Conservation (phyloP, 2,797 vertebrate species). For the Dipus sagitta region DNA sequence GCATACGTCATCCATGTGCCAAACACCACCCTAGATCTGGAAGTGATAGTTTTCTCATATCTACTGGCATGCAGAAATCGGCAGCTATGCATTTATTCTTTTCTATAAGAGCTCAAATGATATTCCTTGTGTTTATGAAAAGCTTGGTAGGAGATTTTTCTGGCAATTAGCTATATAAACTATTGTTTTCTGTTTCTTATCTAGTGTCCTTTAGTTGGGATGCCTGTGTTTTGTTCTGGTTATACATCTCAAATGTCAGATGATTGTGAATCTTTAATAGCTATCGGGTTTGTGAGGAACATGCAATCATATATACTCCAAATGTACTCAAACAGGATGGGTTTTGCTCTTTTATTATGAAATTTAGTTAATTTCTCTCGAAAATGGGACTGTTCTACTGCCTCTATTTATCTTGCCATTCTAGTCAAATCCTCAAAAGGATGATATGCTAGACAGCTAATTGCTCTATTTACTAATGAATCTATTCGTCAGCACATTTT, state of each 20-base stretch:
- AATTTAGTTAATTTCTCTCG: constrained; percentile 16
- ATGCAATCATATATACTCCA: not conserved
- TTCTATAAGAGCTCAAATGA: constrained; percentile 71
- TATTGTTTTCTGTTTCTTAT: constrained; percentile 50
- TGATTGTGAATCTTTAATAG: not conserved
- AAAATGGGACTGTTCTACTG: constrained; percentile 14
- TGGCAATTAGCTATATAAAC: constrained; percentile 68
- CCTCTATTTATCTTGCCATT: not conserved
- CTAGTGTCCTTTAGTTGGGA: constrained; percentile 48
- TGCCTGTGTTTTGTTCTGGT: constrained; percentile 33
- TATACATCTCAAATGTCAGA: constrained; percentile 35
- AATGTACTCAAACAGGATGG: not conserved
- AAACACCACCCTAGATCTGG: constrained; percentile 80
- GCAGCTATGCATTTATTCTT: constrained; percentile 74
- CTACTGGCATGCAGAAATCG: constrained; percentile 76
- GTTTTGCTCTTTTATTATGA: constrained; percentile 44
- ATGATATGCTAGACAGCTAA: not conserved
- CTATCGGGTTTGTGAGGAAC: constrained; percentile 30
- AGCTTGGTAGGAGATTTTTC: constrained; percentile 45
- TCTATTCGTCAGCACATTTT: constrained; percentile 18
- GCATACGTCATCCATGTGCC: constrained; percentile 84
- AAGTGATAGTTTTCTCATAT: constrained; percentile 83
- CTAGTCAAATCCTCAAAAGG: not conserved
- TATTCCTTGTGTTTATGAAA: constrained; percentile 71
- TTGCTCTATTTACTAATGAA: constrained; percentile 46